These are phyloP conservation scores for Pyrrhosoma nymphula DNA, from an alignment of 2,888 invertebrate genomes.

Conservation along the genomic window DNA sequence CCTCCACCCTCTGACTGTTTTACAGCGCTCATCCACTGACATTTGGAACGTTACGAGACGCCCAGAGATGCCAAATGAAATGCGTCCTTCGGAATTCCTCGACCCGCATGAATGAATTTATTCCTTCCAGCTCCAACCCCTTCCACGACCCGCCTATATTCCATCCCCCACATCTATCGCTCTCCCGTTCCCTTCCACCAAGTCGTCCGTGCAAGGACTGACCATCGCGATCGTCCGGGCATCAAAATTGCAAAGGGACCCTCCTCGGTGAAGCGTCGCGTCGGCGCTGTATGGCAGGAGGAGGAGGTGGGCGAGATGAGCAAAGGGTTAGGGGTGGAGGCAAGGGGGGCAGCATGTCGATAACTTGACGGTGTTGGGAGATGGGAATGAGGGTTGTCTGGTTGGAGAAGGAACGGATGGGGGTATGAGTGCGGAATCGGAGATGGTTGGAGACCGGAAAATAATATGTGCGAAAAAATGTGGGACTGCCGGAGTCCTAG, in stretches of 20 bases:
- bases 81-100: background rate
- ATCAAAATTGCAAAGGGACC: conserved; percentile 60
- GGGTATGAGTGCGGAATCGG: background rate
- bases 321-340: background rate
- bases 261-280: background rate
- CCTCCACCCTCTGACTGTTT: background rate
- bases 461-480: background rate
- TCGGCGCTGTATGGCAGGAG: background rate
- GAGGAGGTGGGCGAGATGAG: background rate
- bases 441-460: background rate
- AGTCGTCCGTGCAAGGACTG: conserved; percentile 14
- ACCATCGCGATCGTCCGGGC: conserved; percentile 37
- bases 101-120: conserved; percentile 18
- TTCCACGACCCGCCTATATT: background rate
- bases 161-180: background rate
- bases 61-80: background rate
- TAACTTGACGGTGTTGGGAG: too few relatives aligned
- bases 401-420: background rate
- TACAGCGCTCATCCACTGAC: conserved; percentile 18
- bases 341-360: background rate
- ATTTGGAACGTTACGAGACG: background rate
- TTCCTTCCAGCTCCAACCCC: background rate
- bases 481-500: background rate
- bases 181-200: background rate
- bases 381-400: background rate